These are phyloP conservation scores for Dicyrtoma fusca DNA, from an alignment of 2,888 invertebrate species.

Conservation along the genomic window DNA sequence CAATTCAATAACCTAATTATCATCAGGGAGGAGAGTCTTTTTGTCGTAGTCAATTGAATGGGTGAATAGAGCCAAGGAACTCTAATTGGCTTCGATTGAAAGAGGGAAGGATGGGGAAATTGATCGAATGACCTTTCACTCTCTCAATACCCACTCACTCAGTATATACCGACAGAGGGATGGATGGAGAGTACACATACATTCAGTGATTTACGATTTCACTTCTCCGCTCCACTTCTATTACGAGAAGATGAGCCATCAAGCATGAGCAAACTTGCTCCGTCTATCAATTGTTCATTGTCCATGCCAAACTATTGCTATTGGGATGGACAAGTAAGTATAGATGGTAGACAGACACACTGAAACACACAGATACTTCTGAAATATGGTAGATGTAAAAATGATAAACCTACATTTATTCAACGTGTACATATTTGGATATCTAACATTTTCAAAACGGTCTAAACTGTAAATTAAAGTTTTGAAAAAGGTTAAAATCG, in stretches of 20 bases:
- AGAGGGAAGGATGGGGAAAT: conserved; percentile 36
- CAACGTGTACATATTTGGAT: too few relatives aligned
- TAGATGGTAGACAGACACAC: too few relatives aligned
- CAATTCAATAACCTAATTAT: conserved; percentile 45
- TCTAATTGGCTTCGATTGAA: conserved; percentile 39
- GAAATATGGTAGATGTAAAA: too few relatives aligned
- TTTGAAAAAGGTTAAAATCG: too few relatives aligned
- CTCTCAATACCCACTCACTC: background rate
- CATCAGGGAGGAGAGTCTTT: conserved; percentile 31
- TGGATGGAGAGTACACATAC: too few relatives aligned
- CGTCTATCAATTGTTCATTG: background rate
- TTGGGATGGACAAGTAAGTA: too few relatives aligned
- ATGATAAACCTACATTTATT: too few relatives aligned
- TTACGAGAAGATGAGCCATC: background rate
- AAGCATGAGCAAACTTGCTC: too few relatives aligned
- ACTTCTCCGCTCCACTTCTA: background rate
- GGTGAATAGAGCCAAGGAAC: conserved; percentile 20
- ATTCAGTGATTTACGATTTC: background rate
- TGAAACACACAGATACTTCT: too few relatives aligned
- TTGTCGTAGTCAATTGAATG: conserved; percentile 17
- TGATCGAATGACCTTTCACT: conserved; percentile 35
- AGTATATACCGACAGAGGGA: background rate
- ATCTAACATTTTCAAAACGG: too few relatives aligned
- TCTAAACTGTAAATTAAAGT: too few relatives aligned
- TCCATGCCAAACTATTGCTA: background rate